Evolutionary conservation across 2,797 vertebrate genomes (phyloP).

Genomic region (Spondyliosoma cantharus): DNA sequence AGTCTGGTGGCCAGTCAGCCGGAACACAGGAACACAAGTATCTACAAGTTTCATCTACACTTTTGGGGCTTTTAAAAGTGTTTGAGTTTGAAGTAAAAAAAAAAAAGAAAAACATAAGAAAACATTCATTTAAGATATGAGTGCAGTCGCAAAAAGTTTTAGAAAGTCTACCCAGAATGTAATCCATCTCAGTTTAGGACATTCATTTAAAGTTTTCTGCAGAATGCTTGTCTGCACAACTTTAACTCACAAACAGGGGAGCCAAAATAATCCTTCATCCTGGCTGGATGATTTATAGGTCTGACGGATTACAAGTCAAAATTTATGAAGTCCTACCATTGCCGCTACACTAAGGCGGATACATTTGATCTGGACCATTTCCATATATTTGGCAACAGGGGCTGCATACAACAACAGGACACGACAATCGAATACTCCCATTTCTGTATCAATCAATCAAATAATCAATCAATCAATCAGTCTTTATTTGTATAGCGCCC

Average conservation of each 20-base stretch:
- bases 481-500: no score
- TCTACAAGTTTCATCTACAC: constrained; percentile 38
- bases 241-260: background rate
- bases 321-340: background rate
- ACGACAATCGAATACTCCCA: no score
- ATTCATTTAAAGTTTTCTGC: background rate
- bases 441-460: no score
- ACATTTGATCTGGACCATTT: constrained; percentile 11
- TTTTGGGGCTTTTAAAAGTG: constrained; percentile 15
- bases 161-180: constrained; percentile 6
- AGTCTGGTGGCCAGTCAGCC: constrained; percentile 47
- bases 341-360: background rate
- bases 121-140: background rate
- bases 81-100: constrained; percentile 1
- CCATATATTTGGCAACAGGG: no score
- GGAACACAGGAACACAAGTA: constrained; percentile 49
- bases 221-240: constrained; percentile 18
- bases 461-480: no score
- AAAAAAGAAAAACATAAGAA: background rate
- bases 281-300: constrained; percentile 1
- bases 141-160: background rate
- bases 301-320: constrained; percentile 1
- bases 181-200: constrained; percentile 4
- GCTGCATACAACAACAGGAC: no score
- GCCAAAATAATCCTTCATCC: constrained; percentile 10